A percentile compares a stretch with the other conserved stretches of the same genome.
Conservation (phyloP, 2,888 invertebrate genomes). For the Patella pellucida region DNA sequence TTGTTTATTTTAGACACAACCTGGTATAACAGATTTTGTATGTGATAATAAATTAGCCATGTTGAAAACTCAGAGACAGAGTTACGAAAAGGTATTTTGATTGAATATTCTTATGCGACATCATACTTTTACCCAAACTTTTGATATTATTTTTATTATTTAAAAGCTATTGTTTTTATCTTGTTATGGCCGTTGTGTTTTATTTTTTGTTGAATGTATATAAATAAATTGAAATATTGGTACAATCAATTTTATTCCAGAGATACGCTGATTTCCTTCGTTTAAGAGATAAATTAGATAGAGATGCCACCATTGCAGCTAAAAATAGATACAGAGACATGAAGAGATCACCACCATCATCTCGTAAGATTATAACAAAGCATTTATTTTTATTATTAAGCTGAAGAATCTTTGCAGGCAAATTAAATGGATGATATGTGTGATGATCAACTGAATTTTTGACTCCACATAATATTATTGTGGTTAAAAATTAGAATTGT, state of each 20-base stretch:
- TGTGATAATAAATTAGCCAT: conserved; percentile 56
- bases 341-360: conserved; percentile 43
- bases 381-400: too few species aligned
- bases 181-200: background rate
- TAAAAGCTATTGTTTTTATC: too few species aligned
- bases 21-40: conserved; percentile 50
- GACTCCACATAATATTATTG: too few species aligned
- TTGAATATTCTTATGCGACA: too few species aligned
- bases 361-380: background rate
- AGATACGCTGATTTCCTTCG: conserved; percentile 55
- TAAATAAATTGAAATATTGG: background rate
- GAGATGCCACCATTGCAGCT: conserved; percentile 49
- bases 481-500: too few species aligned
- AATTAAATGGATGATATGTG: too few species aligned
- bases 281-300: conserved; percentile 50
- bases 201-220: background rate
- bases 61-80: conserved; percentile 54
- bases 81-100: conserved; percentile 46
- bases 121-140: too few species aligned
- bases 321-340: conserved; percentile 44
- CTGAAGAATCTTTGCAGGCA: too few species aligned
- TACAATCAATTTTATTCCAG: conserved; percentile 34
- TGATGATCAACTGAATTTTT: too few species aligned
- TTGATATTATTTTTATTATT: too few species aligned
- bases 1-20: background rate